Evolutionary conservation across 30 jellyfish, hydroid and myxozoan genomes (phyloP).

Genomic region (Turritopsis rubra): DNA sequence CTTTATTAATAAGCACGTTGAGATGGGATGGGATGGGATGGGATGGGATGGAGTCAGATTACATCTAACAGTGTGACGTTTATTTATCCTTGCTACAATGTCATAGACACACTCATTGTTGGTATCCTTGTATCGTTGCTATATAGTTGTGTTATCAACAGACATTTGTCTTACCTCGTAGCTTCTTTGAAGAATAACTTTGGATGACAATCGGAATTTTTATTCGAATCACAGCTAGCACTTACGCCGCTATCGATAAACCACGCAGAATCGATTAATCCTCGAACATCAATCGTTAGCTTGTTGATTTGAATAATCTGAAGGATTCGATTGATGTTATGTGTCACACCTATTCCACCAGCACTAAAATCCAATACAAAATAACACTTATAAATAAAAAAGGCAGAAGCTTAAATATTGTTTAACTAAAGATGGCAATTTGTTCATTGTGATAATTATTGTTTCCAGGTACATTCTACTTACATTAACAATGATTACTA

Average conservation of each 20-base stretch:
- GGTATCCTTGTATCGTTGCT: no score
- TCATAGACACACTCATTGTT: neutral
- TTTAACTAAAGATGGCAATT: no score
- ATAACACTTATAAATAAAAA: neutral
- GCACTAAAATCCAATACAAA: slow-evolving; percentile 43
- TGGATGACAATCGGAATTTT: neutral
- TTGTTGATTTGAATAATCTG: slow-evolving; percentile 35
- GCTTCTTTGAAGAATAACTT: slow-evolving; percentile 7
- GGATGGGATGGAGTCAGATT: no score
- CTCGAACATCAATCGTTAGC: slow-evolving; percentile 53
- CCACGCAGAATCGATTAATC: slow-evolving; percentile 91
- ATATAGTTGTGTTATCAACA: no score
- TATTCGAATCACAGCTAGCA: neutral
- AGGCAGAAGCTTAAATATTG: no score
- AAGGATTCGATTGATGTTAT: slow-evolving; percentile 75
- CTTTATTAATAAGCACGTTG: neutral
- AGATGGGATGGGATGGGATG: no score
- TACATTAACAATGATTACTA: no score
- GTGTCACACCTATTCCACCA: slow-evolving; percentile 93
- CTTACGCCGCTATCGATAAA: slow-evolving; percentile 42
- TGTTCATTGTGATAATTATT: no score
- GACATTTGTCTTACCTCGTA: neutral
- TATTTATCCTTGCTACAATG: no score
- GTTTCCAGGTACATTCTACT: no score
- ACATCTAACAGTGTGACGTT: no score